phyloP scores from a whole-genome alignment of 2,797 vertebrate species.

The Sphaeramia orbicularis region DNA sequence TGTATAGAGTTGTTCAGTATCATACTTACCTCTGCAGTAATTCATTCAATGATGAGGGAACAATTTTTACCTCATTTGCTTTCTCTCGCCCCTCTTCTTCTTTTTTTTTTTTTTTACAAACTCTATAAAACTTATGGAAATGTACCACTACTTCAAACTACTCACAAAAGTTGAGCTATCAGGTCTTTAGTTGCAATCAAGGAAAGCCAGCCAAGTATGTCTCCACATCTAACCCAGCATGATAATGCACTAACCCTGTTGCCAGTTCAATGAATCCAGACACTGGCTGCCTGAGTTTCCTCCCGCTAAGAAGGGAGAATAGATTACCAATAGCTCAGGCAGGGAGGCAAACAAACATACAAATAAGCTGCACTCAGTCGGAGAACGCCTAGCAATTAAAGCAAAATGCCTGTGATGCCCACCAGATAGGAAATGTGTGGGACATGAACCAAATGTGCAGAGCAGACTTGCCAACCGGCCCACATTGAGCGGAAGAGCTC shows the following conservation, averaged over 20 bases:
- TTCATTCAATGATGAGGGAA: not conserved
- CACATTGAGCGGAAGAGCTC: slow-evolving; percentile 88
- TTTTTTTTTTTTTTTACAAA: slow-evolving; percentile 6
- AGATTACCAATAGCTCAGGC: slow-evolving; percentile 86
- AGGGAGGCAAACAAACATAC: slow-evolving; percentile 82
- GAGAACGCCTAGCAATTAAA: slow-evolving; percentile 89
- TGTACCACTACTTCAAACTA: slow-evolving; percentile 52
- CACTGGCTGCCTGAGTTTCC: slow-evolving; percentile 78
- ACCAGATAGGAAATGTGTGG: slow-evolving; percentile 89
- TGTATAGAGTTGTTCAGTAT: slow-evolving; percentile 17
- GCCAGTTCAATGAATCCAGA: slow-evolving; percentile 84
- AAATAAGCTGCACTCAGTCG: slow-evolving; percentile 83
- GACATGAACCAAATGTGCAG: slow-evolving; percentile 89
- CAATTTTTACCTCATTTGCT: slow-evolving; percentile 1
- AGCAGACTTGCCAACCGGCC: slow-evolving; percentile 88
- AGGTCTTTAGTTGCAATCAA: slow-evolving; percentile 76
- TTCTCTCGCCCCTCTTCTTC: not conserved
- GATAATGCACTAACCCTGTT: slow-evolving; percentile 78
- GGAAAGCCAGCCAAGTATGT: slow-evolving; percentile 76
- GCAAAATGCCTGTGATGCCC: slow-evolving; percentile 90
- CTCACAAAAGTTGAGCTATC: slow-evolving; percentile 68
- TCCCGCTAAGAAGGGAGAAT: slow-evolving; percentile 82
- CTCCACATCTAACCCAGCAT: slow-evolving; percentile 80
- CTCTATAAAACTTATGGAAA: slow-evolving; percentile 40
- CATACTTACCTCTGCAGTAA: slow-evolving; percentile 7